Percentiles rank a stretch among this genome's conserved stretches.
phyloP scores from a whole-genome alignment of 2,888 invertebrate genomes.

The Ophion ventricosus region DNA sequence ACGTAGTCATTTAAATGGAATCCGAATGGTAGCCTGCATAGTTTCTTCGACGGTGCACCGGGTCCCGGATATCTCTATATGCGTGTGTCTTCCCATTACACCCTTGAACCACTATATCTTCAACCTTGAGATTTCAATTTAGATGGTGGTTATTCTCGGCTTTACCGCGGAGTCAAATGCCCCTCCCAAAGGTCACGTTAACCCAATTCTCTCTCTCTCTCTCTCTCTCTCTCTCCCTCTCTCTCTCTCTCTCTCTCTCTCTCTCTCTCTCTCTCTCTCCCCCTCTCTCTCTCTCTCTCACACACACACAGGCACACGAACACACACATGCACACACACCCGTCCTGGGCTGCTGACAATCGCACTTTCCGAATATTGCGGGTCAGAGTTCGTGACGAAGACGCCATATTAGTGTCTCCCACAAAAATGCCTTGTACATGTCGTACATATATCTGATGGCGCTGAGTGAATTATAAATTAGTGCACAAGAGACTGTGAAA shows the following conservation, averaged over 20 bases:
- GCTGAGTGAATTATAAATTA: conserved; percentile 33
- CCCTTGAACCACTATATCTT: conserved; percentile 9
- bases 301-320: too few relatives aligned
- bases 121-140: conserved; percentile 56
- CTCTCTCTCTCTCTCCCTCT: not conserved
- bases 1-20: not conserved
- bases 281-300: not conserved
- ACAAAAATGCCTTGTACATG: not conserved
- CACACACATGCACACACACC: too few relatives aligned
- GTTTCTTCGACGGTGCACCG: not conserved
- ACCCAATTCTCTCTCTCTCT: conserved; percentile 7
- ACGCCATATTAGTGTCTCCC: not conserved
- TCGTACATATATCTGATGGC: not conserved
- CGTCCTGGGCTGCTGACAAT: not conserved
- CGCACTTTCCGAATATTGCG: not conserved
- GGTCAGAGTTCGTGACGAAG: conserved; percentile 21
- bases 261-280: not conserved
- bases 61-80: not conserved
- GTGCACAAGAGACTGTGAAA: not conserved
- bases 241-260: not conserved
- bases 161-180: conserved; percentile 37
- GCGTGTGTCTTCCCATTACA: conserved; percentile 1
- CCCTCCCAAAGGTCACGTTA: conserved; percentile 20
- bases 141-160: conserved; percentile 48
- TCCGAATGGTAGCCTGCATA: not conserved